Conservation (phyloP, 1,140 invertebrate species). For the Gonatopus flavifemur region DNA sequence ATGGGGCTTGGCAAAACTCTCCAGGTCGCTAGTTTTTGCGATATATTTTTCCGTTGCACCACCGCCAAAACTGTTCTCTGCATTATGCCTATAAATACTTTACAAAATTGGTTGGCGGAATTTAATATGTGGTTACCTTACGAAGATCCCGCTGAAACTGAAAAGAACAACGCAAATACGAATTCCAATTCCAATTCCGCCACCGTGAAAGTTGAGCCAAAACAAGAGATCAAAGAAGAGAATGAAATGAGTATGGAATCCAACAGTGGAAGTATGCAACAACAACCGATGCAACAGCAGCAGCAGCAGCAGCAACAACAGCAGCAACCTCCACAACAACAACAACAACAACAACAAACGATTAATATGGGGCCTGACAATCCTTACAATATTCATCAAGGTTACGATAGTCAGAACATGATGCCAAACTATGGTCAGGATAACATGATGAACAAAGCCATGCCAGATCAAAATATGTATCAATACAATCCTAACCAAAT, state of each 20-base stretch:
- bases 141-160: conserved; percentile 43
- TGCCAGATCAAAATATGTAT: conserved; percentile 25
- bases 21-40: conserved; percentile 92
- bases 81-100: conserved; percentile 98
- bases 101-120: conserved; percentile 98
- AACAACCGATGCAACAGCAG: no score
- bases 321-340: no score
- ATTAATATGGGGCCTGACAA: conserved; percentile 33
- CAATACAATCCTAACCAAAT: conserved; percentile 20
- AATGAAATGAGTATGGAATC: no score
- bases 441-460: conserved; percentile 30
- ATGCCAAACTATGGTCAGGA: conserved; percentile 37
- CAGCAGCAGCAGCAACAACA: no score
- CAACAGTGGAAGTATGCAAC: no score
- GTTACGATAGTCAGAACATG: conserved; percentile 34
- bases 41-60: conserved; percentile 92
- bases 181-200: conserved; percentile 5
- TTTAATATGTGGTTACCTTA: conserved; percentile 95
- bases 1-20: conserved; percentile 99
- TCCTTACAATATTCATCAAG: conserved; percentile 35
- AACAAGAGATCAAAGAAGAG: conserved; percentile 50
- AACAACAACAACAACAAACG: conserved; percentile 19
- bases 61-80: conserved; percentile 87
- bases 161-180: conserved; percentile 26
- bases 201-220: conserved; percentile 36